Evolutionary conservation across 2,888 invertebrate species (phyloP).

Genomic region (Sinhomidia bicolor): DNA sequence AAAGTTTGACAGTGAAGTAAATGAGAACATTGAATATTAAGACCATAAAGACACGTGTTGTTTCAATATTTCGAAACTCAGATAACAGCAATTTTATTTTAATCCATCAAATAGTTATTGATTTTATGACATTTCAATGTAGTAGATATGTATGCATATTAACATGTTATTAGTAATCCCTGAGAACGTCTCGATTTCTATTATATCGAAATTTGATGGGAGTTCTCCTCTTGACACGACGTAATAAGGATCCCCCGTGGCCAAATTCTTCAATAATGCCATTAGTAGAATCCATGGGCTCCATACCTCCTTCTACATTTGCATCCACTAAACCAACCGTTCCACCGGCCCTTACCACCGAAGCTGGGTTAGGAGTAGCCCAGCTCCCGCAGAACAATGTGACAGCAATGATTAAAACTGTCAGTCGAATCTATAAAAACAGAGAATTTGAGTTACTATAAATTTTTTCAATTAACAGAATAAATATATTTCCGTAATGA

Average conservation of each 20-base stretch:
- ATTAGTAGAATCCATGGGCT: neutral
- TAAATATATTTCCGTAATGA: too few species aligned
- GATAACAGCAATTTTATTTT: too few species aligned
- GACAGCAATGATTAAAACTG: neutral
- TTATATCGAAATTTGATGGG: constrained; percentile 29
- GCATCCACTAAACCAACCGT: neutral
- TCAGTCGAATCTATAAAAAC: neutral
- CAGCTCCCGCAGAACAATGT: neutral
- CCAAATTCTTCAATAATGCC: neutral
- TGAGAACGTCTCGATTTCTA: constrained; percentile 26
- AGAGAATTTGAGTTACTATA: too few species aligned
- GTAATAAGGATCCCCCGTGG: neutral
- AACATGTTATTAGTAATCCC: constrained; percentile 36
- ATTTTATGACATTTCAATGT: too few species aligned
- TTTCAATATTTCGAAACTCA: too few species aligned
- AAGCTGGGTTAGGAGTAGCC: neutral
- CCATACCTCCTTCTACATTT: neutral
- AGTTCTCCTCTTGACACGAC: constrained; percentile 2
- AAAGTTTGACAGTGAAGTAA: too few species aligned
- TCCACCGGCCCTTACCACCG: neutral
- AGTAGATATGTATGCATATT: too few species aligned
- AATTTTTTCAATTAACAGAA: too few species aligned
- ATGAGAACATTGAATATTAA: too few species aligned
- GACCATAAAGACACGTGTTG: too few species aligned
- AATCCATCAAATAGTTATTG: too few species aligned